phyloP scores from a whole-genome alignment of 1,140 invertebrate genomes.

The Ladona fulva region DNA sequence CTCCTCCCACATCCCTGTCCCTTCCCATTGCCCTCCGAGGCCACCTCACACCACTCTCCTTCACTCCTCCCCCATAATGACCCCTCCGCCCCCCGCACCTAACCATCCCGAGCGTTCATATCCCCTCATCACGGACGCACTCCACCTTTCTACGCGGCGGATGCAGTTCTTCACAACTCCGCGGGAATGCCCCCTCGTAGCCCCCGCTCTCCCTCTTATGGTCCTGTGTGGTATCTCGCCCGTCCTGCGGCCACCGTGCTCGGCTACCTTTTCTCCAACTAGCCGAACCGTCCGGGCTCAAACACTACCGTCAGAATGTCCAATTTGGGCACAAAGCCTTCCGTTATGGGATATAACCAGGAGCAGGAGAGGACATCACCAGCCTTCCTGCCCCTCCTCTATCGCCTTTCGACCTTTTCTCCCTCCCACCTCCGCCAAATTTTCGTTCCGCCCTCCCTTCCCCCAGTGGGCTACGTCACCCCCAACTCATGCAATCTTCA shows the following conservation, averaged over 20 bases:
- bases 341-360: constrained; percentile 8
- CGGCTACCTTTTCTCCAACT: background rate
- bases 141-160: background rate
- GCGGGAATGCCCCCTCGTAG: background rate
- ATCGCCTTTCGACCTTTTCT: background rate
- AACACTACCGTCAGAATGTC: constrained; percentile 4
- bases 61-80: background rate
- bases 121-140: background rate
- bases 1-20: background rate
- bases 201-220: background rate
- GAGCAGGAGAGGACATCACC: background rate
- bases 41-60: background rate
- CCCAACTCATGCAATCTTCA: background rate
- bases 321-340: constrained; percentile 8
- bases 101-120: background rate
- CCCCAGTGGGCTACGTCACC: too few species aligned
- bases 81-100: background rate
- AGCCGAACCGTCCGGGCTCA: background rate
- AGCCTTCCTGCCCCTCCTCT: background rate
- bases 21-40: background rate
- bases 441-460: background rate
- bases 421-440: background rate
- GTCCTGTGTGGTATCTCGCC: background rate
- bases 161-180: too few species aligned
- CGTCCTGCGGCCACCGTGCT: too few species aligned